These are phyloP conservation scores for Eulemur rufifrons DNA, from an alignment of 2,113 vertebrate genomes.

Conservation along the genomic window DNA sequence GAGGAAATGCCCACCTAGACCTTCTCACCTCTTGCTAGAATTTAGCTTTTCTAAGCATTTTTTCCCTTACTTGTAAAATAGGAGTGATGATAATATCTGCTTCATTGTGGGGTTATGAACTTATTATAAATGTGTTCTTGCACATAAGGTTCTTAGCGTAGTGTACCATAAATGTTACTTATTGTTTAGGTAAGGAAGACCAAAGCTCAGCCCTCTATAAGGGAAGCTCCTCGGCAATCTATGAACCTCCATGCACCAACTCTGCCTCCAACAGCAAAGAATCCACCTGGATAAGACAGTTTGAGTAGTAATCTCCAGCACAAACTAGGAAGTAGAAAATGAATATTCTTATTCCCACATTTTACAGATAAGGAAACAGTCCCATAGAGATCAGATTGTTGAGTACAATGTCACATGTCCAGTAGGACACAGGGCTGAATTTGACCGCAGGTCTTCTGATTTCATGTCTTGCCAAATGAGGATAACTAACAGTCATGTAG, in stretches of 20 bases:
- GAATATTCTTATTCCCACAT: neutral
- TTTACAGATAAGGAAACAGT: neutral
- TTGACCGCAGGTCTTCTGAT: neutral
- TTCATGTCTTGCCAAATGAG: neutral
- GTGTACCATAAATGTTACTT: neutral
- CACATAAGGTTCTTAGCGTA: neutral
- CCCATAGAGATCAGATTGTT: neutral
- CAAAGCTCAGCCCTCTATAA: neutral
- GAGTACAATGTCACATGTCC: neutral
- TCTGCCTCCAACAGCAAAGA: neutral
- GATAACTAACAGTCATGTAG: neutral
- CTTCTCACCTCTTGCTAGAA: neutral
- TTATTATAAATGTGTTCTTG: neutral
- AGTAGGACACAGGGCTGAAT: neutral
- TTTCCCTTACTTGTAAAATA: neutral
- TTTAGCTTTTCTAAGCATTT: neutral
- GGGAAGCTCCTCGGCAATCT: neutral
- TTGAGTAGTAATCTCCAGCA: neutral
- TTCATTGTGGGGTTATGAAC: neutral
- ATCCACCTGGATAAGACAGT: neutral
- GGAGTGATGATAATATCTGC: neutral
- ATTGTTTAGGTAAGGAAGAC: neutral
- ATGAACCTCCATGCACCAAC: neutral
- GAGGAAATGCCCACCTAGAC: neutral
- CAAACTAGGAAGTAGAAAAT: neutral